These are phyloP conservation scores for Salvator merianae DNA, from an alignment of 2,113 vertebrate genomes.

Conservation along the genomic window DNA sequence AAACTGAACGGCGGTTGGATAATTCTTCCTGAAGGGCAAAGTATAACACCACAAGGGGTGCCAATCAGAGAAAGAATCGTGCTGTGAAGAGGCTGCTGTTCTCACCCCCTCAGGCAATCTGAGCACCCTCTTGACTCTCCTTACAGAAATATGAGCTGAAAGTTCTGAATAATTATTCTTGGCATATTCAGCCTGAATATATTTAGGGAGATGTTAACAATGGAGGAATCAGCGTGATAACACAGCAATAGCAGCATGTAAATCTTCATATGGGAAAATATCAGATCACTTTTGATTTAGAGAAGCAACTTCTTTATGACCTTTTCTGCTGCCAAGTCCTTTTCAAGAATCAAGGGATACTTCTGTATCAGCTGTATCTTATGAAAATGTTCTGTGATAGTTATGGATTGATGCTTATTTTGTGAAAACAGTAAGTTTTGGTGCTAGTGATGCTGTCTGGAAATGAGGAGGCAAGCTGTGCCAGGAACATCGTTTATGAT, in stretches of 20 bases:
- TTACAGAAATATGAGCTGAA: background rate
- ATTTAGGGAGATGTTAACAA: background rate
- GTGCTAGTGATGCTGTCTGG: background rate
- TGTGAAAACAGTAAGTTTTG: background rate
- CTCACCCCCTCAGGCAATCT: background rate
- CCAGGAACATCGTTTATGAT: background rate
- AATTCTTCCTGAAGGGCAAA: background rate
- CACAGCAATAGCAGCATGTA: background rate
- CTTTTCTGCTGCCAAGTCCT: background rate
- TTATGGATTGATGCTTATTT: background rate
- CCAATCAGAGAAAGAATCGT: background rate
- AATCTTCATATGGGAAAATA: constrained; percentile 1
- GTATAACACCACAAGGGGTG: background rate
- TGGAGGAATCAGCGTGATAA: background rate
- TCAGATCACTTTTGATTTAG: background rate
- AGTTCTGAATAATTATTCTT: background rate
- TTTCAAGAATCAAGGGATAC: background rate
- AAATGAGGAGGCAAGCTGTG: background rate
- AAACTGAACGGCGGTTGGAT: background rate
- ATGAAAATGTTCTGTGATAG: background rate
- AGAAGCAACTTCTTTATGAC: background rate
- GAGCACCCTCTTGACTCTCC: background rate
- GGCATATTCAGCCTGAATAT: background rate
- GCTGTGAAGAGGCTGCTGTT: background rate
- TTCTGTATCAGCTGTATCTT: background rate